These are phyloP conservation scores for Atrichornis clamosus DNA, from an alignment of 2,113 vertebrate species.

Conservation along the genomic window DNA sequence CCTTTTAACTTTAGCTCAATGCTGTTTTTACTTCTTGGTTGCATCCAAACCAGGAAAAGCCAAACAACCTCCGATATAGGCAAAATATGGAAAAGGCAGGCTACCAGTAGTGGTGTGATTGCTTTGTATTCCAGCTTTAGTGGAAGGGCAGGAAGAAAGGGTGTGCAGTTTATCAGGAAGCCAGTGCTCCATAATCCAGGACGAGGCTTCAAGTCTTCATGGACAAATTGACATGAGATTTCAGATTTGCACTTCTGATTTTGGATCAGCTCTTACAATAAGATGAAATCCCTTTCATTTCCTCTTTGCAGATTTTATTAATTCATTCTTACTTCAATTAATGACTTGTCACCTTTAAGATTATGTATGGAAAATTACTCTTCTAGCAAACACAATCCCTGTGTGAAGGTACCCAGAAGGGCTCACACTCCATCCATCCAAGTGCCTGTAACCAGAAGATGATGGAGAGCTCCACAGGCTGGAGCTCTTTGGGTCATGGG, in stretches of 20 bases:
- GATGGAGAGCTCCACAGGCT: background rate
- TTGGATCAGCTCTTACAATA: background rate
- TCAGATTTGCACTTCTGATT: background rate
- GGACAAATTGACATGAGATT: background rate
- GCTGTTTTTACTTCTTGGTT: background rate
- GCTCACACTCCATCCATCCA: background rate
- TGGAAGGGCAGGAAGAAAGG: background rate
- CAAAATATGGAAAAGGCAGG: background rate
- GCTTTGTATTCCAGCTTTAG: background rate
- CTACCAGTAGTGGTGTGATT: background rate
- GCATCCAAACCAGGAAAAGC: background rate
- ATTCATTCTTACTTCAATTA: background rate
- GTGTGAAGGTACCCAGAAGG: background rate
- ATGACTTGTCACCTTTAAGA: background rate
- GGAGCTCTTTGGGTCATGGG: background rate
- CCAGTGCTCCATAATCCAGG: background rate
- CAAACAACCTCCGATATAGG: background rate
- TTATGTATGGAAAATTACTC: background rate
- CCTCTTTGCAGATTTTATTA: background rate
- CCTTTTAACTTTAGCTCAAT: background rate
- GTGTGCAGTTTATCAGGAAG: background rate
- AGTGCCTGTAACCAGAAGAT: background rate
- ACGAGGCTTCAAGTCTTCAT: background rate
- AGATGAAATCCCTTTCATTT: background rate
- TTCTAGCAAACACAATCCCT: background rate